Conservation (phyloP, 2,797 vertebrate genomes). For the Gobionotothen gibberifrons region DNA sequence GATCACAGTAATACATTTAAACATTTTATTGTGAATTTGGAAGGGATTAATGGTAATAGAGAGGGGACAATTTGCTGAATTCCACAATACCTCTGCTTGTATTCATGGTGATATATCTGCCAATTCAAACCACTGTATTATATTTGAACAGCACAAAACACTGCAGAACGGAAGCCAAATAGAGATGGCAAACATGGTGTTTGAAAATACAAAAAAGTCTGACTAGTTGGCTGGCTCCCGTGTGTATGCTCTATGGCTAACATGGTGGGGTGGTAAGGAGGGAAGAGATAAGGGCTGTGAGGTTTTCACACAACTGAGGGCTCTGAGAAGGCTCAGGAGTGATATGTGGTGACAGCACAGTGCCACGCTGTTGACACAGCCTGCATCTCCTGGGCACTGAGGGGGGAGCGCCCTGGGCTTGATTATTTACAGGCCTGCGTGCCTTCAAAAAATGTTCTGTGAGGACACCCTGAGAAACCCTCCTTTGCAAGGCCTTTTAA, state of each 20-base stretch:
- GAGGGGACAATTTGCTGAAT: constrained; percentile 8
- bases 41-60: constrained; percentile 36
- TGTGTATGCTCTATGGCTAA: constrained; percentile 67
- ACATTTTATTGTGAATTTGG: constrained; percentile 36
- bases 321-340: constrained; percentile 80
- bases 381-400: constrained; percentile 80
- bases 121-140: constrained; percentile 26
- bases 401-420: constrained; percentile 80
- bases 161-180: constrained; percentile 33
- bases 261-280: constrained; percentile 62
- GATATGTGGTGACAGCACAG: constrained; percentile 85
- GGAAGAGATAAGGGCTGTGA: constrained; percentile 73
- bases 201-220: constrained; percentile 43
- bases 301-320: constrained; percentile 78
- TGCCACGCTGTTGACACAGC: constrained; percentile 85
- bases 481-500: constrained; percentile 80
- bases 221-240: constrained; percentile 50
- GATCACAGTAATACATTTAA: constrained; percentile 23
- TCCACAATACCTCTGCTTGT: constrained; percentile 23
- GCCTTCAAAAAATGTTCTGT: constrained; percentile 71
- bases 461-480: constrained; percentile 76
- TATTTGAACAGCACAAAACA: constrained; percentile 33
- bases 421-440: constrained; percentile 83
- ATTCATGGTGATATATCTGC: constrained; percentile 9
- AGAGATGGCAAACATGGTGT: constrained; percentile 36